Evolutionary conservation across 2,888 invertebrate genomes (phyloP), one percentile per base, ranked within the genome.

Genomic region (Horisme vitalbata): DNA sequence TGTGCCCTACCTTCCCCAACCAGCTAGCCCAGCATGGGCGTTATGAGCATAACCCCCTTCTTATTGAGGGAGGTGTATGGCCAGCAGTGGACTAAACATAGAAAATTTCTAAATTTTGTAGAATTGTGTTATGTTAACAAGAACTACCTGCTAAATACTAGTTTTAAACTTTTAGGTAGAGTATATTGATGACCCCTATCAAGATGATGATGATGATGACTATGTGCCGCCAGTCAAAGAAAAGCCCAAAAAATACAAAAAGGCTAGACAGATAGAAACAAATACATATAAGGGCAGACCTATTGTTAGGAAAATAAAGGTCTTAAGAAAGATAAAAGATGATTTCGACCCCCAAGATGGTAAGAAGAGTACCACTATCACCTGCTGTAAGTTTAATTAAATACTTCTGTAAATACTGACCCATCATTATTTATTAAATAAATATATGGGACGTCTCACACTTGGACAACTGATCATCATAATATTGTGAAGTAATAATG

Each of bases 171-270:
- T 73, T 44, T 55, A 86, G 84, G 60, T 65, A 34, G 86, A 87
- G 62, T 85, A 75, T 56, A 57, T 83, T 38, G 85, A 85, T 65
- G 84, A 84, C 57, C 75, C 77, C 24, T 86, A 79, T 57, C 78
- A 82, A 71, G 84, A 83, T 58, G 86, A 87, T 59, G 83, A 79
- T 59, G 71, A 81, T 59, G 86, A 86, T 65, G 84, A 87, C 51
- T 87, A 86, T 67, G 59, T 80, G n/a, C 87, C 87, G 31, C 79
- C 83, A 30, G 55, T 68, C 5, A 43, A 48, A 54, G 77, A 77
- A 52, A 83, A 77, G 45, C 48, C 48, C 47, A 71, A 44, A 78
- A 79, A 61, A 72, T 61, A 83, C 36, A 89, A 89, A 54, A 88
- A 88, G 57, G 77, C 81, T 3, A 86, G 81, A 67, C 61, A 84